phyloP scores from a whole-genome alignment of 2,888 invertebrate genomes.

The Palloptera scutellata region DNA sequence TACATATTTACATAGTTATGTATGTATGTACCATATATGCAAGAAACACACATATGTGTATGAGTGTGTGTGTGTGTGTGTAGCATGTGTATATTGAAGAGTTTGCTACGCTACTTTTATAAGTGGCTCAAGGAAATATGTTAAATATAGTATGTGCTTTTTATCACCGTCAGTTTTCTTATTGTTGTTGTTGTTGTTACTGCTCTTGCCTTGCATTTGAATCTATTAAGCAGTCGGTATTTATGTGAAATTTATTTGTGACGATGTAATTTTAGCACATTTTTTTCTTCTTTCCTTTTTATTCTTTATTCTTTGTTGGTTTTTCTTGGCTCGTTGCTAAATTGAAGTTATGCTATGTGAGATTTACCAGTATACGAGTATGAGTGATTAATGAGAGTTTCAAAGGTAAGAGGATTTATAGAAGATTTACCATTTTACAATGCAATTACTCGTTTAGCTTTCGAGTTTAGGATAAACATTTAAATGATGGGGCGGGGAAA shows the following conservation, averaged over 20 bases:
- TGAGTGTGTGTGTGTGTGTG: constrained; percentile 11
- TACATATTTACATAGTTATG: too few species aligned
- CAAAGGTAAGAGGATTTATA: too few species aligned
- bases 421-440: too few species aligned
- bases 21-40: too few species aligned
- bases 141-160: neutral
- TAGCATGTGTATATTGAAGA: neutral
- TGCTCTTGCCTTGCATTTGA: constrained; percentile 5
- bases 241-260: neutral
- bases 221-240: neutral
- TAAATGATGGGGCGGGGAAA: too few species aligned
- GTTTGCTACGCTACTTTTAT: neutral
- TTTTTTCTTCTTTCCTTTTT: too few species aligned
- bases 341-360: neutral
- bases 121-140: constrained; percentile 25
- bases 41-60: too few species aligned
- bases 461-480: too few species aligned
- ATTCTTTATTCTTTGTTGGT: too few species aligned
- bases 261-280: neutral
- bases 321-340: neutral
- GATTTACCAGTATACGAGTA: neutral
- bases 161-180: constrained; percentile 1
- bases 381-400: too few species aligned
- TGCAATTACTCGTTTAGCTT: too few species aligned
- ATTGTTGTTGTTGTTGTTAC: constrained; percentile 9